phyloP scores from a whole-genome alignment of 2,888 invertebrate genomes.

The Heteropelma amictum region DNA sequence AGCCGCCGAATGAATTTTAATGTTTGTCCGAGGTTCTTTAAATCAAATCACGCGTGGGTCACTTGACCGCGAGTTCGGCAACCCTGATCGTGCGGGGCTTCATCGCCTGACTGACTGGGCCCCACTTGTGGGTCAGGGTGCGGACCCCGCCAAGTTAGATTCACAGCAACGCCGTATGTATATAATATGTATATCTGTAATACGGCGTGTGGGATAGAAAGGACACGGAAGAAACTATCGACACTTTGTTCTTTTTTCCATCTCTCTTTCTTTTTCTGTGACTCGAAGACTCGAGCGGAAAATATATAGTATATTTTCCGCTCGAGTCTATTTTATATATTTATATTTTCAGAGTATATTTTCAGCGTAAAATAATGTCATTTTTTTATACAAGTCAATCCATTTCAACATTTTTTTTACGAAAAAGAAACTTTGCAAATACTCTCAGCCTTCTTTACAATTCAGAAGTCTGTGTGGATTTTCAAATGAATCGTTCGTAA shows the following conservation, averaged over 20 bases:
- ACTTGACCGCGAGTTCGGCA: slow-evolving; percentile 68
- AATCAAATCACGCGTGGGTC: slow-evolving; percentile 56
- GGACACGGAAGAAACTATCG: slow-evolving; percentile 60
- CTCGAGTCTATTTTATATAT: too few species aligned
- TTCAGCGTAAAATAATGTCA: too few species aligned
- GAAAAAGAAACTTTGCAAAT: too few species aligned
- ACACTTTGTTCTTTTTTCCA: slow-evolving; percentile 59
- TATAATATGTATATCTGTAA: slow-evolving; percentile 50
- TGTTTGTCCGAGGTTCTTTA: slow-evolving; percentile 1
- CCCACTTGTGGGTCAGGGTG: slow-evolving; percentile 76
- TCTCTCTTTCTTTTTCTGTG: slow-evolving; percentile 43
- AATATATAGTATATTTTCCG: too few species aligned
- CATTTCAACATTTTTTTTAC: too few species aligned
- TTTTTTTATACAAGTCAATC: too few species aligned
- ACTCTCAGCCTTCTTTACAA: too few species aligned
- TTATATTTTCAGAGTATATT: too few species aligned
- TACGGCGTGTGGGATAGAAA: slow-evolving; percentile 45
- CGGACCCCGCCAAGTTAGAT: slow-evolving; percentile 61
- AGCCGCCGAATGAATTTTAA: slow-evolving; percentile 2
- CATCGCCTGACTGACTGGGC: slow-evolving; percentile 73
- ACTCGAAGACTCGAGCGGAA: too few species aligned
- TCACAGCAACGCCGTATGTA: slow-evolving; percentile 59
- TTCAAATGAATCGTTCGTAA: too few species aligned
- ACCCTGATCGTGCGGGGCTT: slow-evolving; percentile 72
- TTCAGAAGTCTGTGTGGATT: too few species aligned